These are phyloP conservation scores for Centropristis striata DNA, from an alignment of 2,113 vertebrate genomes.

Conservation along the genomic window DNA sequence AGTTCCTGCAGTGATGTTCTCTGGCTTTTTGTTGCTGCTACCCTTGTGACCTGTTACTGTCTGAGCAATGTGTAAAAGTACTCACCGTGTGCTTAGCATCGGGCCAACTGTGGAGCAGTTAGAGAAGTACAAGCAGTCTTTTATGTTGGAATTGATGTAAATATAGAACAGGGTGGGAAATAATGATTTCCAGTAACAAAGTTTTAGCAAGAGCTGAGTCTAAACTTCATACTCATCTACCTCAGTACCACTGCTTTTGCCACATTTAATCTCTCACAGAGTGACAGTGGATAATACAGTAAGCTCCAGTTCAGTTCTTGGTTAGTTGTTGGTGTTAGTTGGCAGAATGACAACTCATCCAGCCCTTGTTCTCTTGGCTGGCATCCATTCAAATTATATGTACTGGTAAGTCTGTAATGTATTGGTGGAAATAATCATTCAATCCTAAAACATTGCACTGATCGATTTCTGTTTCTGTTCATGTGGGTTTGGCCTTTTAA, in stretches of 20 bases:
- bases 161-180: slow-evolving; percentile 28
- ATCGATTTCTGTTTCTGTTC: slow-evolving; percentile 5
- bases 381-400: slow-evolving; percentile 31
- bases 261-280: background rate
- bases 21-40: slow-evolving; percentile 2
- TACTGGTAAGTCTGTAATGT: slow-evolving; percentile 12
- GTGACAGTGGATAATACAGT: background rate
- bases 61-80: slow-evolving; percentile 22
- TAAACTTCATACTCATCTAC: background rate
- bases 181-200: background rate
- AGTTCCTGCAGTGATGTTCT: slow-evolving; percentile 32
- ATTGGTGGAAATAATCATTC: slow-evolving; percentile 15
- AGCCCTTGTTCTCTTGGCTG: background rate
- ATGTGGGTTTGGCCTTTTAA: slow-evolving; percentile 8
- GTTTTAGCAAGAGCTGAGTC: background rate
- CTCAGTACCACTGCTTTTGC: background rate
- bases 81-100: slow-evolving; percentile 25
- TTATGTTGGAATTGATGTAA: slow-evolving; percentile 15
- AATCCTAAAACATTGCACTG: background rate
- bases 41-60: slow-evolving; percentile 40
- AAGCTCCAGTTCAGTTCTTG: background rate
- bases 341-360: slow-evolving; percentile 13
- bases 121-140: background rate
- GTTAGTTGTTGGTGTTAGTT: slow-evolving; percentile 14
- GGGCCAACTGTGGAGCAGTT: background rate